Percentiles rank a stretch among this genome's conserved stretches.
Conservation (phyloP, 2,113 vertebrate species). For the Meleagris gallopavo region DNA sequence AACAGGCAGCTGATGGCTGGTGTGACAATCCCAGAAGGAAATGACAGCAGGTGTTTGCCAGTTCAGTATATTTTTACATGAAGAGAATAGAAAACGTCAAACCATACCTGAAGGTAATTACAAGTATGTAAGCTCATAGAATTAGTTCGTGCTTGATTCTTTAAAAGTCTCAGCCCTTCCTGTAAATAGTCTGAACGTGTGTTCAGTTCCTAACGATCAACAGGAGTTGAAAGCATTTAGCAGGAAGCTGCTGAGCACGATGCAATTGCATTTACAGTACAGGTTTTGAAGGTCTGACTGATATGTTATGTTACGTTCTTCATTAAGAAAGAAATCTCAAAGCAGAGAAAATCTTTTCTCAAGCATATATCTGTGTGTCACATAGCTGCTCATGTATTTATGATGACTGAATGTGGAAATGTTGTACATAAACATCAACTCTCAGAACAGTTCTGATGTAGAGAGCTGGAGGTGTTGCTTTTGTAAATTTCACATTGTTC, state of each 20-base stretch:
- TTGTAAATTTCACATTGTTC: constrained; percentile 45
- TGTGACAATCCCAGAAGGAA: constrained; percentile 51
- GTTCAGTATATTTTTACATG: constrained; percentile 25
- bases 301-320: background rate
- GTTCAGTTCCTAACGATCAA: background rate
- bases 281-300: constrained; percentile 17
- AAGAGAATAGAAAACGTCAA: constrained; percentile 1
- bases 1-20: constrained; percentile 17
- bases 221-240: background rate
- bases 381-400: constrained; percentile 15
- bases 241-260: constrained; percentile 6
- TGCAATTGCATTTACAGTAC: background rate
- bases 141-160: constrained; percentile 24
- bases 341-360: constrained; percentile 14
- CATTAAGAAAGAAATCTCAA: background rate
- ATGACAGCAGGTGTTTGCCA: constrained; percentile 29
- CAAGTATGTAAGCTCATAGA: constrained; percentile 17
- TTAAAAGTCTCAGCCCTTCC: constrained; percentile 16
- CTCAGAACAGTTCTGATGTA: constrained; percentile 56
- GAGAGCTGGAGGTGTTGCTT: constrained; percentile 54
- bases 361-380: background rate
- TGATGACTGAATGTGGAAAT: constrained; percentile 18
- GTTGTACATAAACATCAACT: constrained; percentile 22
- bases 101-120: constrained; percentile 32
- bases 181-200: constrained; percentile 2